Evolutionary conservation across 2,888 invertebrate genomes (phyloP).

Genomic region (Synanthedon myopaeformis): DNA sequence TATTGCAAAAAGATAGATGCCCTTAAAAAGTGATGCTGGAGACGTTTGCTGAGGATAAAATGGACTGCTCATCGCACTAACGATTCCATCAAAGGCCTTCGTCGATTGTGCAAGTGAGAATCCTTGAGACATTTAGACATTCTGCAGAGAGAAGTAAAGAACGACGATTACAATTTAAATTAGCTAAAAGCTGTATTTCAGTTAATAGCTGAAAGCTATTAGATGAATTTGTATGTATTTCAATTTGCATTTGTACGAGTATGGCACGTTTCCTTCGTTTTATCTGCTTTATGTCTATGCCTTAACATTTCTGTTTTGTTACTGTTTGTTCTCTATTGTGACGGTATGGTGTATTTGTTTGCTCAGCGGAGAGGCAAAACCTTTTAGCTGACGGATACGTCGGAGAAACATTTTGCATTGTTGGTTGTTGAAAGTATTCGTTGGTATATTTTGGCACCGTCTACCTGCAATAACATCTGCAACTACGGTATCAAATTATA

Average conservation of each 20-base stretch:
- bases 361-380: constrained; percentile 22
- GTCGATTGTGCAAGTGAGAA: too few species aligned
- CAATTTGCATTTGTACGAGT: too few species aligned
- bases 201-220: too few species aligned
- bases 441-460: not conserved
- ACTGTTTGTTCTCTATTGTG: not conserved
- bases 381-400: constrained; percentile 28
- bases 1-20: not conserved
- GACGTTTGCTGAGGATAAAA: constrained; percentile 3
- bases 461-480: not conserved
- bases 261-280: too few species aligned
- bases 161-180: too few species aligned
- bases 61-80: constrained; percentile 6
- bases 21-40: constrained; percentile 5
- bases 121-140: too few species aligned
- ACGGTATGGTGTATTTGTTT: constrained; percentile 19
- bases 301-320: too few species aligned
- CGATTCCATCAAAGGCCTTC: not conserved
- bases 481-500: not conserved
- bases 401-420: constrained; percentile 1
- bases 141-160: too few species aligned
- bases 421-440: not conserved
- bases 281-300: too few species aligned
- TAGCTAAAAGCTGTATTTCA: too few species aligned
- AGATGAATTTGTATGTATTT: too few species aligned